phyloP scores from a whole-genome alignment of 2,113 vertebrate species.

The Pelusios castaneus region DNA sequence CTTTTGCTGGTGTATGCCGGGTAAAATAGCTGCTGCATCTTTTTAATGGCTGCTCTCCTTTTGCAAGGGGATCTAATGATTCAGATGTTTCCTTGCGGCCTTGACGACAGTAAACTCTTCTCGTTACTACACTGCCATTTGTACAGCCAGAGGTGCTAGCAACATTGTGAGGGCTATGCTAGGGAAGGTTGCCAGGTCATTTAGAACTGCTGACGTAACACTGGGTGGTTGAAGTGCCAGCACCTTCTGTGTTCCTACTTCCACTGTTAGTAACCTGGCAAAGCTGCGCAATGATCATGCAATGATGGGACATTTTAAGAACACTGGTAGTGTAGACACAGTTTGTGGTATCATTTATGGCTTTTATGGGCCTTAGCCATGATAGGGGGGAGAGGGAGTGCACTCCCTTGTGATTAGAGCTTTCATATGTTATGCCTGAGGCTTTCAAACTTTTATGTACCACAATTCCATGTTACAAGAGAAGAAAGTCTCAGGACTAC shows the following conservation, averaged over 20 bases:
- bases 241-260: neutral
- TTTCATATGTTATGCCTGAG: neutral
- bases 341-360: neutral
- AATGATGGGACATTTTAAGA: neutral
- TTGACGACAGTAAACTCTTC: neutral
- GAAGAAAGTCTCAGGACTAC: neutral
- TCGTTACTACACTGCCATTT: neutral
- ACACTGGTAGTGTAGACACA: neutral
- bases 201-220: neutral
- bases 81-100: neutral
- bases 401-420: neutral
- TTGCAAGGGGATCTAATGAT: neutral
- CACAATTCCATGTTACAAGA: rapidly evolving
- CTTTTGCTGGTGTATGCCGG: neutral
- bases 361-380: neutral
- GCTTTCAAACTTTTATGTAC: neutral
- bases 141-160: neutral
- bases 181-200: neutral
- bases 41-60: neutral
- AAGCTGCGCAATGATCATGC: neutral
- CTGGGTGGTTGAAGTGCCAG: neutral
- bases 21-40: neutral
- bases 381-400: neutral
- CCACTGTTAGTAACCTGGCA: neutral
- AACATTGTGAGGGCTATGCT: neutral